phyloP scores from a whole-genome alignment of 2,888 invertebrate genomes.

The Nysson spinosus region DNA sequence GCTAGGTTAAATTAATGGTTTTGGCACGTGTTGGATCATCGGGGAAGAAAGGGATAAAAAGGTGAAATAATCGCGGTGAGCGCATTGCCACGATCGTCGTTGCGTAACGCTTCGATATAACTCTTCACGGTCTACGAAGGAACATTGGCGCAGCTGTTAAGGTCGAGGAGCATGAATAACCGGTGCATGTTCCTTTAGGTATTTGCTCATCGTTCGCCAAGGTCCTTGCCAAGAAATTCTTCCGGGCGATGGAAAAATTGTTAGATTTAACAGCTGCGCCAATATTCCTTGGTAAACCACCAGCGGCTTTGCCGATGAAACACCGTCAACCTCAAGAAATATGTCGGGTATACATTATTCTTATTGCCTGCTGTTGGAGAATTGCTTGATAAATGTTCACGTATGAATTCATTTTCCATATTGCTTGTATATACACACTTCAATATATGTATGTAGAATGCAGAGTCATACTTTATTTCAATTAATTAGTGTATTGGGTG shows the following conservation, averaged over 20 bases:
- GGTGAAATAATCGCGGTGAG: constrained; percentile 17
- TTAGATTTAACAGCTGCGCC: constrained; percentile 31
- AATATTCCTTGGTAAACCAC: not conserved
- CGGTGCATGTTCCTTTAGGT: not conserved
- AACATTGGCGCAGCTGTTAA: constrained; percentile 38
- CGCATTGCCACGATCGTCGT: constrained; percentile 20
- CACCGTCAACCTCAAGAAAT: not conserved
- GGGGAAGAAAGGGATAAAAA: constrained; percentile 1
- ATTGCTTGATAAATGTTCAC: no score
- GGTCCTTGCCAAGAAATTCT: constrained; percentile 32
- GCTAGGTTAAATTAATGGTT: not conserved
- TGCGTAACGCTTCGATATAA: constrained; percentile 27
- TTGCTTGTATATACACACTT: no score
- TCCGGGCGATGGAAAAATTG: constrained; percentile 40
- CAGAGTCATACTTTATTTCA: no score
- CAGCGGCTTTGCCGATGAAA: not conserved
- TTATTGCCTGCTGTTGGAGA: no score
- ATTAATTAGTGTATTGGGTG: no score
- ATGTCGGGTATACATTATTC: no score
- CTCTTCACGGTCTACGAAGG: constrained; percentile 28
- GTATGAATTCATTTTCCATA: no score
- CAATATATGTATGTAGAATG: no score
- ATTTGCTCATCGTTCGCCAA: constrained; percentile 42
- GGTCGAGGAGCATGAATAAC: constrained; percentile 31
- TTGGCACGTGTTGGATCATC: not conserved